These are phyloP conservation scores for Parauchenoglanis punctatus DNA, from an alignment of 2,797 vertebrate genomes.

Conservation along the genomic window DNA sequence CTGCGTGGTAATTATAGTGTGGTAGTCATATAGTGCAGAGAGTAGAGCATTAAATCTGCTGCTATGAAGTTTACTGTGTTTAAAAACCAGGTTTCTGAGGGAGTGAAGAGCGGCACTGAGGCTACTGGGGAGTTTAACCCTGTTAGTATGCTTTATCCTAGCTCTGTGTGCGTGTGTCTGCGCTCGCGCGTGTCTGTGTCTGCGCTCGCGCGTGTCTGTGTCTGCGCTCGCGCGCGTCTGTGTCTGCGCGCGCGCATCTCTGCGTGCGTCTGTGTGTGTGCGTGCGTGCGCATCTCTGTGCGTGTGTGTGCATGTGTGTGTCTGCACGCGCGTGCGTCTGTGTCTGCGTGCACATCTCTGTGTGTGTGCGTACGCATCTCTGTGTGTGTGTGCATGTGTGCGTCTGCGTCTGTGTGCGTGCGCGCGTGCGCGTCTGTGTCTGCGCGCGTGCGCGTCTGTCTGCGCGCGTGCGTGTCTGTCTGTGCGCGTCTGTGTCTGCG, in stretches of 20 bases:
- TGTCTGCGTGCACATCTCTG: not conserved
- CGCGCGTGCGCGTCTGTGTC: not conserved
- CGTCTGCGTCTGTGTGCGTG: not conserved
- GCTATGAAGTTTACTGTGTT: not conserved
- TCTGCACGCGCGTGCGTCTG: not conserved
- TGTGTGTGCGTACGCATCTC: not conserved
- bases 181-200: too few species aligned
- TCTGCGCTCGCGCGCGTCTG: not conserved
- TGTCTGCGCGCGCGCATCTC: too few species aligned
- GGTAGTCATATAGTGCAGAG: not conserved
- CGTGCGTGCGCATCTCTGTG: not conserved
- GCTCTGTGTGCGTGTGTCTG: too few species aligned
- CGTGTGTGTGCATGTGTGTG: not conserved
- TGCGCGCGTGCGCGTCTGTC: not conserved
- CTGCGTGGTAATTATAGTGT: not conserved
- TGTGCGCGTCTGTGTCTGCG: not conserved
- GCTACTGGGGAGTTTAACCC: not conserved
- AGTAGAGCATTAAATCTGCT: not conserved
- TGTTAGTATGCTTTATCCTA: not conserved
- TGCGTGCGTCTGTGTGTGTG: not conserved
- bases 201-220: not conserved
- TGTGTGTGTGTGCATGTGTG: too few species aligned
- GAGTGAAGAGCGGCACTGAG: not conserved
- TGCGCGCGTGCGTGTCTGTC: not conserved
- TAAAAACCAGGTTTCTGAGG: not conserved